phyloP scores from a whole-genome alignment of 2,888 invertebrate genomes.

The Charanyca ferruginea region DNA sequence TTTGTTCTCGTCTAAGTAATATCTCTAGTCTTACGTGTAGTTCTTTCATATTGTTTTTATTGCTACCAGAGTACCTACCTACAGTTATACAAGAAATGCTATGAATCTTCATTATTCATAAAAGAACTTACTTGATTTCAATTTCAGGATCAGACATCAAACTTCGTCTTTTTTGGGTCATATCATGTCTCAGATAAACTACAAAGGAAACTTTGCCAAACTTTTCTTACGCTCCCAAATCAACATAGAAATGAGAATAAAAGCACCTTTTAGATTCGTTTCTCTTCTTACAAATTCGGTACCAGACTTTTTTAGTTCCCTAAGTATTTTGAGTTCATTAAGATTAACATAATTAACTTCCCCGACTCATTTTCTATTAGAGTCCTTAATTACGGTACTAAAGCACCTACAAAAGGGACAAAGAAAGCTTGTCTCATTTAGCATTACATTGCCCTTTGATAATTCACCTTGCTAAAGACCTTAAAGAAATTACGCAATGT shows the following conservation, averaged over 20 bases:
- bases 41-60: no score
- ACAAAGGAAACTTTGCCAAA: not conserved
- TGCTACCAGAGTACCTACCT: no score
- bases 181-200: not conserved
- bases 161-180: not conserved
- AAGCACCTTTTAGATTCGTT: conserved; percentile 13
- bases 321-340: conserved; percentile 20
- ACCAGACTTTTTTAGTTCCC: conserved; percentile 16
- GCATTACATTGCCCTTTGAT: conserved; percentile 24
- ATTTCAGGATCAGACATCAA: not conserved
- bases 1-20: conserved; percentile 8
- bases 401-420: conserved; percentile 1
- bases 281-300: conserved; percentile 27
- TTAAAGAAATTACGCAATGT: conserved; percentile 22
- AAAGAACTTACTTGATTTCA: not conserved
- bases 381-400: conserved; percentile 33
- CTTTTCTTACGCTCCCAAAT: conserved; percentile 18
- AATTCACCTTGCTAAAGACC: conserved; percentile 18
- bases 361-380: conserved; percentile 27
- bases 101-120: not conserved
- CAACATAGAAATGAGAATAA: conserved; percentile 28
- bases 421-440: conserved; percentile 35
- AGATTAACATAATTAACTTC: conserved; percentile 36
- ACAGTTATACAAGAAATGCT: no score
- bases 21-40: not conserved